These are phyloP conservation scores for Carterocephalus palaemon DNA, from an alignment of 2,888 invertebrate species.

Conservation along the genomic window DNA sequence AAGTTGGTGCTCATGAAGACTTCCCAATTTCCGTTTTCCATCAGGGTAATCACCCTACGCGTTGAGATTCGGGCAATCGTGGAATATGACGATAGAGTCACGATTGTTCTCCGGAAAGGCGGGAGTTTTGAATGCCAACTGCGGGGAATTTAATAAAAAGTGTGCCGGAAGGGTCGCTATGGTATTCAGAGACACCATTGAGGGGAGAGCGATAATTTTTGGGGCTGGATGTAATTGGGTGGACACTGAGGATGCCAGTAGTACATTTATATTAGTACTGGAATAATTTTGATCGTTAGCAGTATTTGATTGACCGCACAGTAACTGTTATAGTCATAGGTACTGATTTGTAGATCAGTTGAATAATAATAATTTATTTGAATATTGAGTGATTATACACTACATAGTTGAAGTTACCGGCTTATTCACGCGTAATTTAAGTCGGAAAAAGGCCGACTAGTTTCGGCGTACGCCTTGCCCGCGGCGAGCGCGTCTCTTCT, in stretches of 20 bases:
- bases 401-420: too few species aligned
- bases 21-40: too few species aligned
- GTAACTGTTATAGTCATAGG: too few species aligned
- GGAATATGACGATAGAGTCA: neutral
- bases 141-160: constrained; percentile 23
- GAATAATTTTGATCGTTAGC: neutral
- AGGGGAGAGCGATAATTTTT: constrained; percentile 21
- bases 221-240: constrained; percentile 17
- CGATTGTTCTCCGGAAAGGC: neutral
- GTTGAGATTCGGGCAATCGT: neutral
- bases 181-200: constrained; percentile 22
- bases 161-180: constrained; percentile 10
- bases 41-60: too few species aligned
- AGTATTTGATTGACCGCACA: neutral
- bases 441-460: too few species aligned
- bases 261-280: constrained; percentile 5
- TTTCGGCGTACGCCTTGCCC: too few species aligned
- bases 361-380: too few species aligned
- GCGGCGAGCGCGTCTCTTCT: too few species aligned
- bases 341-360: too few species aligned
- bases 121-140: constrained; percentile 7
- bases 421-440: too few species aligned
- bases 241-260: constrained; percentile 14
- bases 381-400: too few species aligned
- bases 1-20: too few species aligned